Evolutionary conservation across 2,113 vertebrate genomes (phyloP).

Genomic region (Psilopsiagon aurifrons): DNA sequence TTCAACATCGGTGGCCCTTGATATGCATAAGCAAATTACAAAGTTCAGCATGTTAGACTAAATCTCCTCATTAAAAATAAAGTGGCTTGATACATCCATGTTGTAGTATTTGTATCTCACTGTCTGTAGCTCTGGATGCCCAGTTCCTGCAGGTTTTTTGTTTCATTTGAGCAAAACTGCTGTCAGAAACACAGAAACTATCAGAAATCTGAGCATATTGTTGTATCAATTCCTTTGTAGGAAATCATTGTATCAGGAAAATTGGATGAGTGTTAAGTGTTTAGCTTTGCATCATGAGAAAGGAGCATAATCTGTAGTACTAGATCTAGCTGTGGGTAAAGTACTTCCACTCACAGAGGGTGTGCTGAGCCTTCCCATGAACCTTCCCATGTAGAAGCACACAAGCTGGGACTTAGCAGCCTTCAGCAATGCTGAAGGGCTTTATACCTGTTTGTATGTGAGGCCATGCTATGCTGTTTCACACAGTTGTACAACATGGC

Average conservation of each 20-base stretch:
- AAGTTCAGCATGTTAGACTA: not conserved
- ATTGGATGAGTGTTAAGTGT: not conserved
- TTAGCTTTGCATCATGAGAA: not conserved
- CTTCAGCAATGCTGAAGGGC: not conserved
- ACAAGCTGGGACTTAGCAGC: not conserved
- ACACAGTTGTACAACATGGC: not conserved
- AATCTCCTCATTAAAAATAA: not conserved
- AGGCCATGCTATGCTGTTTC: not conserved
- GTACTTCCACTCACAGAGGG: not conserved
- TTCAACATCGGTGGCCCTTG: not conserved
- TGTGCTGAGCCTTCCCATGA: not conserved
- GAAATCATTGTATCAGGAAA: fast-evolving
- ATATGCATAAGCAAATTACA: fast-evolving
- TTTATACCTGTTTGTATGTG: not conserved
- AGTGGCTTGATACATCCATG: not conserved
- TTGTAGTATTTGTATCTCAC: not conserved
- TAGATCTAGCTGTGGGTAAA: not conserved
- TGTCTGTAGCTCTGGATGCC: not conserved
- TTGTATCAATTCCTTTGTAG: not conserved
- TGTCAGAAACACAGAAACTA: not conserved
- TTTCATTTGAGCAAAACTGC: not conserved
- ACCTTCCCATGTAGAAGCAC: not conserved
- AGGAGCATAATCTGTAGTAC: not conserved
- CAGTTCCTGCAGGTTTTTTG: not conserved
- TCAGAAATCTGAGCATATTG: not conserved